A percentile compares a stretch with the other conserved stretches of the same genome.
Conservation (phyloP, 1,140 invertebrate species). For the Ladona fulva region DNA sequence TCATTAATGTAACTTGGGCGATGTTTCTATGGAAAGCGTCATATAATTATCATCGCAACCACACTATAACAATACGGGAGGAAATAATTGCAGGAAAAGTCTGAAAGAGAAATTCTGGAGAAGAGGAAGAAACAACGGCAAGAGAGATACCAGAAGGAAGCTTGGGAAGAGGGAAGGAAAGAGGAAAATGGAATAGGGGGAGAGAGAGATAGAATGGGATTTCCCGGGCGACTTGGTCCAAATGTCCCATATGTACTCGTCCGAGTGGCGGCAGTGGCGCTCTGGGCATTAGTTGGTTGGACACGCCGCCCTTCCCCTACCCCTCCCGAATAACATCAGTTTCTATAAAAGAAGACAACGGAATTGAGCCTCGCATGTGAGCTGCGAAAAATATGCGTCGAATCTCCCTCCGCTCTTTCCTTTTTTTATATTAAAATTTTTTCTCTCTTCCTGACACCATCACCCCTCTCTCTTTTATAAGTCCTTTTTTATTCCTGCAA, state of each 20-base stretch:
- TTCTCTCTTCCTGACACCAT: not conserved
- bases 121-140: no score
- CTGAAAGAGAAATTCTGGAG: no score
- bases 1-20: no score
- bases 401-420: not conserved
- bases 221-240: not conserved
- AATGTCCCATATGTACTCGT: slow-evolving; percentile 5
- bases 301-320: not conserved
- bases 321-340: not conserved
- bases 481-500: not conserved
- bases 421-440: not conserved
- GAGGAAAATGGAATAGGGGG: not conserved
- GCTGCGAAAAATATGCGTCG: not conserved
- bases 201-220: not conserved
- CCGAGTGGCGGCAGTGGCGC: not conserved
- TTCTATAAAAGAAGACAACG: slow-evolving; percentile 2
- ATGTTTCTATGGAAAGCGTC: no score
- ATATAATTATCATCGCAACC: no score
- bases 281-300: not conserved
- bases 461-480: not conserved
- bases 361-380: not conserved
- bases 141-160: no score
- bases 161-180: not conserved
- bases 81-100: no score
- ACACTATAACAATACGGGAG: no score